Evolutionary conservation across 1,140 invertebrate genomes (phyloP).

Genomic region (Acyrthosiphon pisum): DNA sequence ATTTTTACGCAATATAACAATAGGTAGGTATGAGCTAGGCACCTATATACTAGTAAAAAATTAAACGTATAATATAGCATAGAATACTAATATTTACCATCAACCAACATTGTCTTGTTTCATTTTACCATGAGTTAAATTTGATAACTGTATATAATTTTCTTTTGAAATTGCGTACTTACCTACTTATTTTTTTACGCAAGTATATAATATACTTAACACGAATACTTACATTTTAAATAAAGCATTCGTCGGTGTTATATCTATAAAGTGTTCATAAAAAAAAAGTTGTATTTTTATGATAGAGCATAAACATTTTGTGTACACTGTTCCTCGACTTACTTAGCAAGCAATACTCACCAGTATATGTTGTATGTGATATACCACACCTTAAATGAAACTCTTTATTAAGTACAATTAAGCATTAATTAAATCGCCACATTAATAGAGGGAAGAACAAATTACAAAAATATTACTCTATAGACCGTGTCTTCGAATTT

Average conservation of each 20-base stretch:
- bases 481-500: background rate
- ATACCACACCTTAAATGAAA: background rate
- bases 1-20: background rate
- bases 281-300: no score
- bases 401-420: slow-evolving; percentile 11
- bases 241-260: background rate
- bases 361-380: background rate
- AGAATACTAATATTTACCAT: no score
- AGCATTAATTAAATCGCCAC: background rate
- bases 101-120: no score
- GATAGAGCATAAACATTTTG: background rate
- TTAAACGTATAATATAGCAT: no score
- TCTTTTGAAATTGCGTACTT: no score
- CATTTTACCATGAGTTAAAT: no score
- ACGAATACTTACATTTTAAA: background rate
- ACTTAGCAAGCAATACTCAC: background rate
- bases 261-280: background rate
- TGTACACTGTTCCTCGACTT: background rate
- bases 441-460: background rate
- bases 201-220: background rate
- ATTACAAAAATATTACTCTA: background rate
- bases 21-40: background rate
- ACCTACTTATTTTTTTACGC: background rate
- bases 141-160: no score
- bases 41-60: no score